Base-by-base conservation (phyloP, 2,113 vertebrate species). In the Boulengeromyrus knoepffleri region DNA sequence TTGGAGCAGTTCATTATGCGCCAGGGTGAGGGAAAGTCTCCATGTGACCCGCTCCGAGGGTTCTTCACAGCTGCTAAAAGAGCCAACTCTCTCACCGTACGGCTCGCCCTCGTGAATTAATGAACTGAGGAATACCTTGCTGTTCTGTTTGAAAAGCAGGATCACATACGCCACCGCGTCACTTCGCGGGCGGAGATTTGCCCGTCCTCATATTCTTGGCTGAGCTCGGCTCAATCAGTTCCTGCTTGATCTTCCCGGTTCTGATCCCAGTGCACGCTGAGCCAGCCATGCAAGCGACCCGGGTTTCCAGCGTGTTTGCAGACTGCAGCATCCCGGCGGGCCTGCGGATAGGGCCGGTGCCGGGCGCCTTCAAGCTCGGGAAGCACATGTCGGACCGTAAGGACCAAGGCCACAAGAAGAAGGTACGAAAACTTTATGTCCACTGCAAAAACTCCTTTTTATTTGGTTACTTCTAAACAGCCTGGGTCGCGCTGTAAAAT, bases 361-460 rank as follows among this genome's bases (percentile, higher is more conserved):
- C 97, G 31, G 98, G 98, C 92, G 94, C 96, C 96, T 99, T 98
- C 96, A 99, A 97, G 95, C 96, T 99, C 92, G 99, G 99, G 93
- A 99, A 99, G 95, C 98, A 98, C 96, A 95, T 98, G 94, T 97
- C 98, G 90, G 99, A 99, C 94, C 98, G 98, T 92, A 99, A 97
- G 93, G 99, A 99, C 92, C 95, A 96, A 88, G 98, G 97, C 96
- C 96, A 96, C 89, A 99, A 97, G 94, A 99, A 99, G 96, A 99
- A 99, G 97, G 99, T 98, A 95, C 93, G 95, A 89, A 89, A 39
- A 88, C 36, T 88, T 62, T 45, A n/a, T n/a, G 9, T 9, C 31
- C 3, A 88, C 53, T 36, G 27, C 13, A 87, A 87, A 50, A 50
- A 70, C 39, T 74, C 47, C 27, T 74, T 31, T 70, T 24, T 47